Evolutionary conservation across 2,113 vertebrate species (phyloP).

Genomic region (Aldabrachelys gigantea): DNA sequence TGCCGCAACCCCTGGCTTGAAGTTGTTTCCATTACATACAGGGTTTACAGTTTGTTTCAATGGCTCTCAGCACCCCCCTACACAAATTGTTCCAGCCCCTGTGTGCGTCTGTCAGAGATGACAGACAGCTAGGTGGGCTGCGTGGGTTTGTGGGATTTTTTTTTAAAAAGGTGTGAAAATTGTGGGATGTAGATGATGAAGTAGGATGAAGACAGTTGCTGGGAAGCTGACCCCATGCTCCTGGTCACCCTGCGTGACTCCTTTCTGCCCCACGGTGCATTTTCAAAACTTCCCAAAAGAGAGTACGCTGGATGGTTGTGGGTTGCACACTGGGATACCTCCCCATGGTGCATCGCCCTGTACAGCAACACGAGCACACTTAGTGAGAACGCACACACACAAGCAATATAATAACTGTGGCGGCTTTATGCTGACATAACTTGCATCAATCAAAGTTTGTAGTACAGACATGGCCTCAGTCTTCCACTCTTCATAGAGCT

Average conservation of each 20-base stretch:
- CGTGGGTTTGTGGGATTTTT: background rate
- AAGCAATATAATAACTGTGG: background rate
- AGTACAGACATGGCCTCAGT: background rate
- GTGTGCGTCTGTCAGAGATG: background rate
- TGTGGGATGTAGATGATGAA: background rate
- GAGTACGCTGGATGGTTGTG: too few relatives aligned
- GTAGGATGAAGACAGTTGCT: background rate
- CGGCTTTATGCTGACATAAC: background rate
- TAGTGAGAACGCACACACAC: background rate
- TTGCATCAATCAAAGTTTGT: background rate
- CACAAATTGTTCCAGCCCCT: too few relatives aligned
- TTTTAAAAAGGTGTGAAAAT: background rate
- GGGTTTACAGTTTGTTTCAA: too few relatives aligned
- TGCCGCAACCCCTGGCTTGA: too few relatives aligned
- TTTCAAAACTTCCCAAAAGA: too few relatives aligned
- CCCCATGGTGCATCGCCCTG: background rate
- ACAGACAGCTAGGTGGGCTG: background rate
- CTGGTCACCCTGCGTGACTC: too few relatives aligned
- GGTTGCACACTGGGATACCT: background rate
- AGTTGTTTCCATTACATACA: too few relatives aligned
- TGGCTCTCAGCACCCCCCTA: too few relatives aligned
- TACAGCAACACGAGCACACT: background rate
- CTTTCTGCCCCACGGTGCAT: too few relatives aligned
- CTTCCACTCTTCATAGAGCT: background rate
- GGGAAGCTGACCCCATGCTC: background rate